Evolutionary conservation across 92 coral and sea anemone species (phyloP), one percentile per base, ranked within the genome.

Genomic region (Zoanthus sansibaricus): DNA sequence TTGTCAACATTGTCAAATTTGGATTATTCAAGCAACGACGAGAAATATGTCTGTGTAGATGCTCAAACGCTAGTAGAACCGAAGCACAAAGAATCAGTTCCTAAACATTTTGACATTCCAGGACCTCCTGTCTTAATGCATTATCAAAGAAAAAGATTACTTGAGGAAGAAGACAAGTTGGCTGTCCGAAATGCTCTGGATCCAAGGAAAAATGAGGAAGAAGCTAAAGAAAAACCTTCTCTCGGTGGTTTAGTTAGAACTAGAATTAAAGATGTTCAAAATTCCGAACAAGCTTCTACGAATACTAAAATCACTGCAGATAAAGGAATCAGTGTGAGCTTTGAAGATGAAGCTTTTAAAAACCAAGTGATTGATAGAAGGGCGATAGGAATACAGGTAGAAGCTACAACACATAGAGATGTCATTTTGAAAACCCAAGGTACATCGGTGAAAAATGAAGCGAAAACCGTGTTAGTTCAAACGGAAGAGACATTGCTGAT

Each of bases 1-100:
- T 64, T 97, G 69, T 97, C 99, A 7, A 94, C 93, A 44, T 89
- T 97, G 30, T 93, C 96, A 42, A 96, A 90, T 54, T 88, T 88
- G 1, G 84, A 89, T 17, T 73, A 86, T 76, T 89, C 94, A 18
- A 92, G 88, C 14, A 96, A 95, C 67, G 98, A 95, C 46, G 89
- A 95, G 73, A 73, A 86, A 71, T 95, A 95, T 69, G 87, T 87
- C 49, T 77, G 90, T 42, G 88, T 77, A 37, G 93, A 91, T 16
- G 79, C 71, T 77, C 87, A 91, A 10, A 82, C 25, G 47, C 83
- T 89, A 25, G 44, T 45, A 72, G 18, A n/a, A 44, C 4, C 51
- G 32, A 70, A 48, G 76, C 42, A 37, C 42, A 37, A 37, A 37
- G 47, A 18, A 0, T 64, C 75, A 45, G 13, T 64, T 47, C 58